Evolutionary conservation across 2,113 vertebrate species (phyloP).

Genomic region (Gnathonemus longibarbis): DNA sequence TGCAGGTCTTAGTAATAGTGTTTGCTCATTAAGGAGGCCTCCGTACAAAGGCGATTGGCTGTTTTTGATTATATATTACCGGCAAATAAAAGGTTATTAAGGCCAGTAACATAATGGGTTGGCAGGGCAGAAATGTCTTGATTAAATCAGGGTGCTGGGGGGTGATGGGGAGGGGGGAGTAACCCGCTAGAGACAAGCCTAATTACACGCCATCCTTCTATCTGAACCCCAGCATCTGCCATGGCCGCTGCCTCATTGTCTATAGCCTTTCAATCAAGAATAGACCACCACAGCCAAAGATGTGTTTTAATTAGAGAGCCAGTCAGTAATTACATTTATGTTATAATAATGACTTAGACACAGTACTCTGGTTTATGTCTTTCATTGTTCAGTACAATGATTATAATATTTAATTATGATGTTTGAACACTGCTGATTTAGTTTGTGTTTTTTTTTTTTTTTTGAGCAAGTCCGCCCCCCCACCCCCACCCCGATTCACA

Average conservation of each 20-base stretch:
- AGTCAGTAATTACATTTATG: conserved; percentile 49
- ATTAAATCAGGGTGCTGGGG: conserved; percentile 41
- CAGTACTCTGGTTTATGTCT: conserved; percentile 39
- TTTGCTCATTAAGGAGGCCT: neutral
- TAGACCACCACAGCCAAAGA: conserved; percentile 38
- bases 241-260: conserved; percentile 39
- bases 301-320: conserved; percentile 49
- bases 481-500: neutral
- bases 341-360: conserved; percentile 45
- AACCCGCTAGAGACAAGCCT: conserved; percentile 49
- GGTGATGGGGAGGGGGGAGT: conserved; percentile 23
- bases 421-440: conserved; percentile 42
- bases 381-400: conserved; percentile 40
- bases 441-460: conserved; percentile 29
- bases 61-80: conserved; percentile 40
- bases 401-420: conserved; percentile 48
- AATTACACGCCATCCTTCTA: conserved; percentile 61
- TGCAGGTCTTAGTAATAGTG: neutral
- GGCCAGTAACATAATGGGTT: conserved; percentile 38
- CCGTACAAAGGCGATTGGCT: conserved; percentile 13
- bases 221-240: conserved; percentile 48
- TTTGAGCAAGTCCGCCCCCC: conserved; percentile 7
- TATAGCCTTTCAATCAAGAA: conserved; percentile 39
- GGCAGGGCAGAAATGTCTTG: conserved; percentile 42
- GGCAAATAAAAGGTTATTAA: conserved; percentile 44